phyloP scores from a whole-genome alignment of 1,140 invertebrate species.

The Chironomus striatipennis region DNA sequence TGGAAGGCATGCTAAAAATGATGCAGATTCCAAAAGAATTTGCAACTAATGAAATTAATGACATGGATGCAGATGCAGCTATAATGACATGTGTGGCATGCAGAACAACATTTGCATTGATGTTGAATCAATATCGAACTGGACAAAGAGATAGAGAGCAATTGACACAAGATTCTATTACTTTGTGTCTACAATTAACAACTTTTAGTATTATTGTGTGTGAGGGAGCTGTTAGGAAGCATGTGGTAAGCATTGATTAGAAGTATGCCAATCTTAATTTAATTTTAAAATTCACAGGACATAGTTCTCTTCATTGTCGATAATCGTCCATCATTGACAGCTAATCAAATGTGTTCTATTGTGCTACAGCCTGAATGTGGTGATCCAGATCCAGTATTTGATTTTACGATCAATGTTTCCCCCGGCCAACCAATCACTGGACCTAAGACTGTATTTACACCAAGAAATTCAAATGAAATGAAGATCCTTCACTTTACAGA shows the following conservation, averaged over 20 bases:
- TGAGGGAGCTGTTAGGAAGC: background rate
- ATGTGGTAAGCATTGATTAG: conserved; percentile 29
- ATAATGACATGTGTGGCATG: background rate
- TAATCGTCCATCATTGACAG: background rate
- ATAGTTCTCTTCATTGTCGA: background rate
- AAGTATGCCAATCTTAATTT: conserved; percentile 27
- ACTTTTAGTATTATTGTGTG: background rate
- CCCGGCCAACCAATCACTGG: background rate
- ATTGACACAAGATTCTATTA: background rate
- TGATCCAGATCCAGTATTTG: background rate
- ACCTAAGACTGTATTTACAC: background rate
- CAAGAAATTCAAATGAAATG: conserved; percentile 30
- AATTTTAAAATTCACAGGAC: background rate
- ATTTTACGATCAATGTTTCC: background rate
- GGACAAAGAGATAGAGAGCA: background rate
- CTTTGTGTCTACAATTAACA: background rate
- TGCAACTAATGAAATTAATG: background rate
- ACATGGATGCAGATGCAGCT: background rate
- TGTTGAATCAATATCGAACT: background rate
- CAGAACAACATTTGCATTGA: background rate
- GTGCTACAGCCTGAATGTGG: conserved; percentile 2
- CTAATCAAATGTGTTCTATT: background rate
- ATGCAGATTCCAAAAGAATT: conserved; percentile 64
- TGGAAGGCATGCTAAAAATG: conserved; percentile 66
- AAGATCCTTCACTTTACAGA: conserved; percentile 69